phyloP scores from a whole-genome alignment of 1,140 invertebrate genomes.

The Conus betulinus region DNA sequence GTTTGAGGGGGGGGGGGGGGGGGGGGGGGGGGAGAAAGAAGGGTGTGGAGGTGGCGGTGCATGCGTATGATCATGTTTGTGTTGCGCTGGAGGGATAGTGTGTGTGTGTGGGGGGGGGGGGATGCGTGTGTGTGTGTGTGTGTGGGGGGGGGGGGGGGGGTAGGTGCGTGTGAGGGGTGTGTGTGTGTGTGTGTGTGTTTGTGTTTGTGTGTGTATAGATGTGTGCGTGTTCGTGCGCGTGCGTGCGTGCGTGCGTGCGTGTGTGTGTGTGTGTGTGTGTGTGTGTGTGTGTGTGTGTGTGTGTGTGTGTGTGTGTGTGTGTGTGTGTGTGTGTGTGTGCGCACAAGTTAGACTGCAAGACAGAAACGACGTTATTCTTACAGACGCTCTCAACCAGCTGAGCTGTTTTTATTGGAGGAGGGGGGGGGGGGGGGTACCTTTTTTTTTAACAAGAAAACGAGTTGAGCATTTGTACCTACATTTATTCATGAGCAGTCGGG shows the following conservation, averaged over 20 bases:
- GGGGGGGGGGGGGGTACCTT: too few relatives aligned
- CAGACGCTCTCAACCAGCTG: too few relatives aligned
- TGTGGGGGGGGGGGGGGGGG: neutral
- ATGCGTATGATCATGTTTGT: neutral
- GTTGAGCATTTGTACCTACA: too few relatives aligned
- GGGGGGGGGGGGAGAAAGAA: neutral
- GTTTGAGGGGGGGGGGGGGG: neutral
- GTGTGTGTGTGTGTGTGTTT: neutral
- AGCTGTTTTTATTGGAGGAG: too few relatives aligned
- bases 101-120: neutral
- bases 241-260: slow-evolving; percentile 15
- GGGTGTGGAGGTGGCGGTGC: neutral
- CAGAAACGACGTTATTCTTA: too few relatives aligned
- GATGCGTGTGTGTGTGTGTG: neutral
- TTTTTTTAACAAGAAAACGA: too few relatives aligned
- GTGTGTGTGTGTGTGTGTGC: slow-evolving; percentile 4
- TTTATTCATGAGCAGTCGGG: too few relatives aligned
- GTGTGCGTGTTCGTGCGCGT: slow-evolving; percentile 26
- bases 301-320: slow-evolving; percentile 15
- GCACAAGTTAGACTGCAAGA: too few relatives aligned
- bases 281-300: slow-evolving; percentile 2
- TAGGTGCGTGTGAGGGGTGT: neutral
- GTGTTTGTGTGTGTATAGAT: too few relatives aligned
- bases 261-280: slow-evolving; percentile 10
- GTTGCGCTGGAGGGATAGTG: neutral